Evolutionary conservation across 2,888 invertebrate genomes (phyloP), one percentile per base, ranked within the genome.

Genomic region (Aspidiotus destructor): DNA sequence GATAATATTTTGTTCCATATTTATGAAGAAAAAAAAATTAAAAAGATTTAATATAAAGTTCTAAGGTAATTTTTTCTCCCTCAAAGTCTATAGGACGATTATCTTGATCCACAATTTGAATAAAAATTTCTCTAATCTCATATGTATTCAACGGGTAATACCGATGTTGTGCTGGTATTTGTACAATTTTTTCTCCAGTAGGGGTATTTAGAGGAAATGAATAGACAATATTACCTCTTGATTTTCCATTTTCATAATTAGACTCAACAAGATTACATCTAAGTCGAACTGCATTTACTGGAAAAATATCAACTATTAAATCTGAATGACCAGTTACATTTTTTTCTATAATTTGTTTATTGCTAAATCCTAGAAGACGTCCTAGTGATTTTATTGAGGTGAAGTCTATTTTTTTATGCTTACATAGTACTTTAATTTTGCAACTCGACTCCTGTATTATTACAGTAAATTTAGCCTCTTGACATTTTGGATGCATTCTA

Each of bases 401-500:
- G 16, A 65, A 65, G 42, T 65, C 55, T 57, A 65, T 40, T 57
- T 57, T 65, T 57, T 57, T 65, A 8, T 65, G 17, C 28, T 65
- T 57, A 65, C 65, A 65, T 17, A 57, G 17, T 57, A 65, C 41
- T 65, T 65, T 65, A 65, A 65, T 57, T 65, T 65, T 65, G 40
- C 57, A 16, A 15, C 41, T 65, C 8, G 48, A 17, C 13, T 28
- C 16, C 16, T 63, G 63, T 53, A 55, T 52, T 52, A 44, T 65
- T 42, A 41, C 58, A 65, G 57, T 65, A 17, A 65, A 65, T 65
- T 65, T 52, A 65, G 58, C 65, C 11, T 65, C 58, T 57, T 57
- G 57, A 55, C 17, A 52, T 57, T 16, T 57, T 57, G 16, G 48
- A 44, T 65, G 28, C 15, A 65, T 44, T 65, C 15, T 65, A 65